Percentiles rank a stretch among this genome's conserved stretches.
Evolutionary conservation across 2,888 invertebrate genomes (phyloP).

Genomic region (Lissocephala sabroskyi): DNA sequence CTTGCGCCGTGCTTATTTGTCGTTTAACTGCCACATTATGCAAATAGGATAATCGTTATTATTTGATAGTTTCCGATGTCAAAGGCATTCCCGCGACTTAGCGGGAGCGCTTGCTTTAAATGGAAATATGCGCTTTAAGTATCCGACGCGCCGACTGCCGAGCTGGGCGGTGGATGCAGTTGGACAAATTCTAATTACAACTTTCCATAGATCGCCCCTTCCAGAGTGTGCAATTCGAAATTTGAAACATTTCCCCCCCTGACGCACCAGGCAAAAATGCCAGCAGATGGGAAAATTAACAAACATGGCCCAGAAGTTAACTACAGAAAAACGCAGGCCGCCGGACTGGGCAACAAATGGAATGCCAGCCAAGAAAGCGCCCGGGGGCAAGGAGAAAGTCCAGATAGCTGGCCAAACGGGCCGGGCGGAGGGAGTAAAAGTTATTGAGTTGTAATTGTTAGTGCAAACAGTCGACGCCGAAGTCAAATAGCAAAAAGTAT

Average conservation of each 20-base stretch:
- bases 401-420: slow-evolving; percentile 19
- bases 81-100: slow-evolving; percentile 32
- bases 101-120: too few relatives aligned
- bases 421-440: slow-evolving; percentile 21
- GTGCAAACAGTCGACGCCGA: slow-evolving; percentile 34
- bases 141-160: neutral
- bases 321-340: slow-evolving; percentile 10
- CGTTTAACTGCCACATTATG: slow-evolving; percentile 59
- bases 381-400: neutral
- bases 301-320: slow-evolving; percentile 20
- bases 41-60: slow-evolving; percentile 63
- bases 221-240: slow-evolving; percentile 11
- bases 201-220: slow-evolving; percentile 14
- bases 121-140: too few relatives aligned
- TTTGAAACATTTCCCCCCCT: too few relatives aligned
- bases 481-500: slow-evolving; percentile 19
- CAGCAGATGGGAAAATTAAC: too few relatives aligned
- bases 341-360: too few relatives aligned
- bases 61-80: slow-evolving; percentile 66
- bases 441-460: slow-evolving; percentile 64
- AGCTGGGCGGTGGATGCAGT: neutral
- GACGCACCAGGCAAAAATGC: too few relatives aligned
- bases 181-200: slow-evolving; percentile 36
- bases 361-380: slow-evolving; percentile 10
- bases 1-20: slow-evolving; percentile 49